These are phyloP conservation scores for Lerista edwardsae DNA, from an alignment of 2,797 vertebrate genomes.

Conservation along the genomic window DNA sequence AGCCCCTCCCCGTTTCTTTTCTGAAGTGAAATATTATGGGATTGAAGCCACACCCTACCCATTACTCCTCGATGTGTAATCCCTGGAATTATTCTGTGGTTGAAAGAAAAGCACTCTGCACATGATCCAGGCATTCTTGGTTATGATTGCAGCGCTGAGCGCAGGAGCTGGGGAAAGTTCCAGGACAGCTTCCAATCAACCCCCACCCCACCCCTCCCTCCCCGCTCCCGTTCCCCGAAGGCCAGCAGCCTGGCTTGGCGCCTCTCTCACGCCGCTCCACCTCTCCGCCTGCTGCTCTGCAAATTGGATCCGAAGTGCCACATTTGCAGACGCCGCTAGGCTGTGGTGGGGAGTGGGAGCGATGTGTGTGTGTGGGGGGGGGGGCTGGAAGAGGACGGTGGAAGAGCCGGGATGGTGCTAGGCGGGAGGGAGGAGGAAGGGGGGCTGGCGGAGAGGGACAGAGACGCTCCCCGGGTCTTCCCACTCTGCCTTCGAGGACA, in stretches of 20 bases:
- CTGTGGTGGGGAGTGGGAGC: not conserved
- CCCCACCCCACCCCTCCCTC: too few relatives aligned
- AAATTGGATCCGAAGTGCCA: slow-evolving; percentile 7
- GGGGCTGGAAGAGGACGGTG: not conserved
- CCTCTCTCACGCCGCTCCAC: not conserved
- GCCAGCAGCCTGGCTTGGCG: not conserved
- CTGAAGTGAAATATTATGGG: not conserved
- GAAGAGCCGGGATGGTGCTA: not conserved
- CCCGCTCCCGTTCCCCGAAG: not conserved
- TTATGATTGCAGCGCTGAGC: not conserved
- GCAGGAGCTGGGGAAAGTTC: not conserved
- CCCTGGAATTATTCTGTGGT: too few relatives aligned
- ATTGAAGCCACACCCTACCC: not conserved
- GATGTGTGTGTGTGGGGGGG: not conserved
- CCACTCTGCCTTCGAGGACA: slow-evolving; percentile 2
- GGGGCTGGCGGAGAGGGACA: not conserved
- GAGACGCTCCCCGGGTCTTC: not conserved
- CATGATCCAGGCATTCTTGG: not conserved
- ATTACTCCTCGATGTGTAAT: not conserved
- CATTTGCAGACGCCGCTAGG: not conserved
- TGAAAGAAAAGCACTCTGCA: not conserved
- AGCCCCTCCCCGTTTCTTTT: not conserved
- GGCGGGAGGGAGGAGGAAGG: not conserved
- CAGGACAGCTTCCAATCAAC: not conserved
- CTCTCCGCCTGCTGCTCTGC: slow-evolving; percentile 7